phyloP scores from a whole-genome alignment of 2,113 vertebrate genomes.

The Monarcha castaneiventris region DNA sequence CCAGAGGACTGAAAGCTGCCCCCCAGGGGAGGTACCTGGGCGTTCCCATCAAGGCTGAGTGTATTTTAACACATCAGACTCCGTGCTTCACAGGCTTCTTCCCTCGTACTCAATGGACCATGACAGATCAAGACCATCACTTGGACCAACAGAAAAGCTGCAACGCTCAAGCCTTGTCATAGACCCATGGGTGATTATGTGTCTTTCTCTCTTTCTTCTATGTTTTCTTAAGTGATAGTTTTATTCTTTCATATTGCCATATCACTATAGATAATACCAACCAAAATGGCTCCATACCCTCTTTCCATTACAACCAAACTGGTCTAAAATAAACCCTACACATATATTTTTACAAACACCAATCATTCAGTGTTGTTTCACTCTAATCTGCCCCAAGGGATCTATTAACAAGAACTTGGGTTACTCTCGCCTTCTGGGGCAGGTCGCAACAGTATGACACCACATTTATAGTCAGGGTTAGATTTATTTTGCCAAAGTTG shows the following conservation, averaged over 20 bases:
- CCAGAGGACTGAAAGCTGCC: background rate
- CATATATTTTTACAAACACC: background rate
- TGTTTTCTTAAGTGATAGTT: background rate
- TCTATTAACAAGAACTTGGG: background rate
- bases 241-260: background rate
- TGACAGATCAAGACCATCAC: background rate
- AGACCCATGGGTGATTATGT: background rate
- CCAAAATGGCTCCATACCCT: fast-evolving
- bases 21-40: too few species aligned
- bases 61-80: background rate
- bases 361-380: background rate
- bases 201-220: background rate
- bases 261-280: background rate
- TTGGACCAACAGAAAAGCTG: background rate
- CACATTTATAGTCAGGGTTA: background rate
- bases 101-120: background rate
- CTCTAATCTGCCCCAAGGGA: background rate
- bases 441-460: background rate
- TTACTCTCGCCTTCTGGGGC: background rate
- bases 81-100: background rate
- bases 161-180: background rate
- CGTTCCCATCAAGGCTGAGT: background rate
- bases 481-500: background rate
- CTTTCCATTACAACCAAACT: background rate
- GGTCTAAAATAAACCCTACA: background rate